These are phyloP conservation scores for Noctua pronuba DNA, from an alignment of 2,888 invertebrate genomes.

Conservation along the genomic window DNA sequence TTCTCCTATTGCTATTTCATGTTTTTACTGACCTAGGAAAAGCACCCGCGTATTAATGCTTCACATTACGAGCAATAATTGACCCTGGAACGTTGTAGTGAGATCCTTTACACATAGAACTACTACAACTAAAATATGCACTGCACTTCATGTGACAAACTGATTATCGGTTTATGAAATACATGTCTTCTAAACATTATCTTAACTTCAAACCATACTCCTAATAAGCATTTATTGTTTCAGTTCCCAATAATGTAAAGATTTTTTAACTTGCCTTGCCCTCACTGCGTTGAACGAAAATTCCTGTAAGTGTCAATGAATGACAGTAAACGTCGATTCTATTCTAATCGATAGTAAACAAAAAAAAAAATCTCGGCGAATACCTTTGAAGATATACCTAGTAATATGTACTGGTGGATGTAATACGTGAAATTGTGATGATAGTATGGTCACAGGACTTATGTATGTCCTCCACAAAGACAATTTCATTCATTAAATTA, in stretches of 20 bases:
- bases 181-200: neutral
- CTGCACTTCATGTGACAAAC: neutral
- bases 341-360: neutral
- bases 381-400: neutral
- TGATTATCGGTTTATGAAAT: neutral
- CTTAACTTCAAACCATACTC: neutral
- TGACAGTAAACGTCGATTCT: neutral
- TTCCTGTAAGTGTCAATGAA: neutral
- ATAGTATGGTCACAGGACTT: neutral
- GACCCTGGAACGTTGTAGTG: neutral
- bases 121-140: neutral
- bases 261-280: neutral
- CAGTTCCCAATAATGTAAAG: too few relatives aligned
- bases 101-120: neutral
- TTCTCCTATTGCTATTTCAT: neutral
- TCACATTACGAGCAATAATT: neutral
- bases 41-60: neutral
- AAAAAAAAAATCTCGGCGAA: neutral
- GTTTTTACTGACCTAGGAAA: neutral
- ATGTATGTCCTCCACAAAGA: neutral
- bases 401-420: neutral
- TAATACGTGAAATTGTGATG: neutral
- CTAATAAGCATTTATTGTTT: neutral
- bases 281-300: neutral
- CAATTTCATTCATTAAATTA: neutral